phyloP scores from a whole-genome alignment of 1,140 invertebrate genomes.

The Drosophila pectinifera region DNA sequence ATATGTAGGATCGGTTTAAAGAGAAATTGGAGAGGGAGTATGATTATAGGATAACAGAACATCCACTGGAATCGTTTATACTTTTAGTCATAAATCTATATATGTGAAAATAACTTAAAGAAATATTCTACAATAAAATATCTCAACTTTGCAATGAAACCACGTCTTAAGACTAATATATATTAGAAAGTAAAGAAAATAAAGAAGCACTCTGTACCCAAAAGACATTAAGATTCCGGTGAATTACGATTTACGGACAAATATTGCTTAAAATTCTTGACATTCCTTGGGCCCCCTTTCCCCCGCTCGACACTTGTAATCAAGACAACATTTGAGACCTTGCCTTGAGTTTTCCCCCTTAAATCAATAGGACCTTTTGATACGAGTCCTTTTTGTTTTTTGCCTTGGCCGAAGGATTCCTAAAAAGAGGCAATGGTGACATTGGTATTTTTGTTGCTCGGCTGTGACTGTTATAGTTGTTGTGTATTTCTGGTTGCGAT shows the following conservation, averaged over 20 bases:
- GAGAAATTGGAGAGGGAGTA: no score
- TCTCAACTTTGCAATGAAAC: neutral
- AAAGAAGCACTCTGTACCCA: neutral
- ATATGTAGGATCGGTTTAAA: constrained; percentile 9
- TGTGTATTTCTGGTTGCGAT: constrained; percentile 44
- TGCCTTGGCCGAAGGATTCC: constrained; percentile 67
- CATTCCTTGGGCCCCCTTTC: constrained; percentile 19
- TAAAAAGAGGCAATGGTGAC: constrained; percentile 63
- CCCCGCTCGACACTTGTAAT: constrained; percentile 41
- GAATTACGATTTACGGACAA: constrained; percentile 12
- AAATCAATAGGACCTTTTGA: constrained; percentile 66
- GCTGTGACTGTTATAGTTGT: constrained; percentile 30
- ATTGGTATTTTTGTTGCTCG: constrained; percentile 36
- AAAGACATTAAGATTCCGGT: constrained; percentile 1
- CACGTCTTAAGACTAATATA: constrained; percentile 1
- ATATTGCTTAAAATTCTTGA: constrained; percentile 22
- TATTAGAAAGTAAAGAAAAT: neutral
- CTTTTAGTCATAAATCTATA: neutral
- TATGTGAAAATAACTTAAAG: neutral
- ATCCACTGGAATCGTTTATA: neutral
- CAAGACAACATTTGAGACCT: constrained; percentile 64
- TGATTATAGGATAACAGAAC: neutral
- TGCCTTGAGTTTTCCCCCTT: constrained; percentile 50
- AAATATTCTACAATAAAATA: neutral
- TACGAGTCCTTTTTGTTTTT: constrained; percentile 19